Evolutionary conservation across 2,888 invertebrate genomes (phyloP), one percentile per base, ranked within the genome.

Genomic region (Eupithecia inturbata): DNA sequence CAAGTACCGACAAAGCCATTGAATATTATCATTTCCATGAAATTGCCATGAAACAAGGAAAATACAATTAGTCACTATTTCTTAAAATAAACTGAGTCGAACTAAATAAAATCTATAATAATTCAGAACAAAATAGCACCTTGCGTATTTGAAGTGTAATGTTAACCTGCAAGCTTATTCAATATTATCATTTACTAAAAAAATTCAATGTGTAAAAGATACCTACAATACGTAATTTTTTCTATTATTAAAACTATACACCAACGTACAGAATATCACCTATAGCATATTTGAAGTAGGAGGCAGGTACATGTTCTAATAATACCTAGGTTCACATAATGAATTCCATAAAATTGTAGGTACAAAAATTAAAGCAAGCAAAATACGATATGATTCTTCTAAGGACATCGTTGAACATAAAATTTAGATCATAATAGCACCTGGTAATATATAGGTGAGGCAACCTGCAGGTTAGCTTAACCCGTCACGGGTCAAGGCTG

Each of bases 401-500:
- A 12, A 60, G 10, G 28, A 60, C 28, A 28, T 60, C 7, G 60
- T 26, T 60, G 16, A 60, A 28, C 60, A 28, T 60, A 14, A 28
- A n/a, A 53, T 22, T 53, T n/a, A 49, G n/a, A 53, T 31, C 7
- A 31, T 19, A 62, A 69, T 83, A 82, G 82, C 84, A 86, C 81
- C 80, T 79, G 45, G 26, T 26, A n/a, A 79, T 78, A 83, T 81
- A 80, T 83, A 77, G n/a, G n/a, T n/a, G n/a, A 81, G 83, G 84
- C 79, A 76, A 73, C 82, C 80, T 82, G 75, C 83, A 83, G 85
- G 86, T 86, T 86, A 80, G 81, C 82, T 87, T 87, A 87, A 89
- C 89, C 90, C 84, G 82, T 75, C 82, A 79, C 78, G 84, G 89
- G 89, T 90, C 90, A 89, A 89, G 90, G 89, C 70, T 82, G 85